These are phyloP conservation scores for Ennomos fuscantarius DNA, from an alignment of 2,888 invertebrate genomes.

Conservation along the genomic window DNA sequence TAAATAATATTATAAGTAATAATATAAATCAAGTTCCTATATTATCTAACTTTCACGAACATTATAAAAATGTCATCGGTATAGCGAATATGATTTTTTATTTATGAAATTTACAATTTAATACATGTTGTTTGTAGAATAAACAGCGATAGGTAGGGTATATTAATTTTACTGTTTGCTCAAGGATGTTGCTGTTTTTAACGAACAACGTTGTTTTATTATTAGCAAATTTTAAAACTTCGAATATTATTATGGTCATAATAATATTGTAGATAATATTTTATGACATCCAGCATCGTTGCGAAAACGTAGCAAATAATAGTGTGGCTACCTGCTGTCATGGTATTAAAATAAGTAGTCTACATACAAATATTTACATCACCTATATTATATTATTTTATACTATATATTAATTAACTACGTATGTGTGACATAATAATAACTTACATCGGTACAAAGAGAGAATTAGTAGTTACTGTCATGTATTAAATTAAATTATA, in stretches of 20 bases:
- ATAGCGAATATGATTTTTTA: background rate
- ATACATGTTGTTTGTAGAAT: too few species aligned
- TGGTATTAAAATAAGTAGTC: constrained; percentile 30
- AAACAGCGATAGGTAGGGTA: too few species aligned
- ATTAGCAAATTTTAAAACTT: too few species aligned
- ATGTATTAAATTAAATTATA: constrained; percentile 42
- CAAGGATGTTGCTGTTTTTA: too few species aligned
- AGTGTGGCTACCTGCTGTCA: constrained; percentile 27
- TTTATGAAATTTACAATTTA: constrained; percentile 50
- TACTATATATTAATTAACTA: constrained; percentile 46
- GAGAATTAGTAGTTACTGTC: constrained; percentile 49
- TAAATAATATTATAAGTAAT: constrained; percentile 52
- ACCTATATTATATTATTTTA: constrained; percentile 58
- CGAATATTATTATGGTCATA: too few species aligned
- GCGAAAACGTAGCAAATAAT: constrained; percentile 21
- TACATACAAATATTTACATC: constrained; percentile 68
- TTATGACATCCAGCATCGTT: constrained; percentile 19
- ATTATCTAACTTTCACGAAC: constrained; percentile 26
- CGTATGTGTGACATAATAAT: constrained; percentile 53
- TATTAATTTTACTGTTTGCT: too few species aligned
- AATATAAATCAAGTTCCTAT: constrained; percentile 24
- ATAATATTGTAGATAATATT: constrained; percentile 10
- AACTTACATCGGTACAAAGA: constrained; percentile 59
- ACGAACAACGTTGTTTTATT: too few species aligned
- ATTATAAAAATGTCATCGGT: background rate